Percentiles rank a stretch among this genome's conserved stretches.
These are phyloP conservation scores for Sorex fumeus DNA, from an alignment of 2,113 vertebrate species.

Conservation along the genomic window DNA sequence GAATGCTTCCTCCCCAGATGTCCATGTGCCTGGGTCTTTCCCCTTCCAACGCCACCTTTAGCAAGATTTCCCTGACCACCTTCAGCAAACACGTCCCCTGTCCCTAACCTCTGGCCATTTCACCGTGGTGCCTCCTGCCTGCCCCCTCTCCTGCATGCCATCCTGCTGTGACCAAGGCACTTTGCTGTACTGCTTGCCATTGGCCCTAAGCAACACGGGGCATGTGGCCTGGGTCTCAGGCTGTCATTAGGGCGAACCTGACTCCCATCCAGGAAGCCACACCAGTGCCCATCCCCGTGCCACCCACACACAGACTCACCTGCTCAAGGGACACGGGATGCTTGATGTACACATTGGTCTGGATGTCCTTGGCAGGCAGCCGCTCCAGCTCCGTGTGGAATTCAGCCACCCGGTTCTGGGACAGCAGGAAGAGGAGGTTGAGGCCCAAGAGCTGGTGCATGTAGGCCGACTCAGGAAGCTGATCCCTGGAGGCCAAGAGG, in stretches of 20 bases:
- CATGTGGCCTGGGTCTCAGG: background rate
- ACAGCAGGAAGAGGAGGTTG: constrained; percentile 97
- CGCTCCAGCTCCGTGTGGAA: constrained; percentile 98
- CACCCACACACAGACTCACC: constrained; percentile 71
- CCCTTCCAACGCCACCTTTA: background rate
- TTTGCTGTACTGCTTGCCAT: constrained; percentile 2
- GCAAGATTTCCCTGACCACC: background rate
- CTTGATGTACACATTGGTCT: constrained; percentile 97
- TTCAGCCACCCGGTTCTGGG: constrained; percentile 97
- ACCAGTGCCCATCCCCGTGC: background rate
- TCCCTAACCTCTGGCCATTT: background rate
- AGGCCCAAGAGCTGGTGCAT: constrained; percentile 96
- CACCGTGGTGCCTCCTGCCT: background rate
- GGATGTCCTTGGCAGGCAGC: constrained; percentile 94
- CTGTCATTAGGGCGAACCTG: background rate
- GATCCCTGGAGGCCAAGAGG: constrained; percentile 87
- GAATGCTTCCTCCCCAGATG: background rate
- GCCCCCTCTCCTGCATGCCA: background rate
- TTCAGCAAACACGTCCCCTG: background rate
- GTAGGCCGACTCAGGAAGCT: constrained; percentile 95
- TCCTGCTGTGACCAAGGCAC: background rate
- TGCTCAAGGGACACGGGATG: constrained; percentile 96
- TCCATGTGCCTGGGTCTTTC: background rate
- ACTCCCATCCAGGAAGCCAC: background rate
- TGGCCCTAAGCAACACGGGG: background rate